These are phyloP conservation scores for Silurus lanzhouensis DNA, from an alignment of 2,797 vertebrate species.

Conservation along the genomic window DNA sequence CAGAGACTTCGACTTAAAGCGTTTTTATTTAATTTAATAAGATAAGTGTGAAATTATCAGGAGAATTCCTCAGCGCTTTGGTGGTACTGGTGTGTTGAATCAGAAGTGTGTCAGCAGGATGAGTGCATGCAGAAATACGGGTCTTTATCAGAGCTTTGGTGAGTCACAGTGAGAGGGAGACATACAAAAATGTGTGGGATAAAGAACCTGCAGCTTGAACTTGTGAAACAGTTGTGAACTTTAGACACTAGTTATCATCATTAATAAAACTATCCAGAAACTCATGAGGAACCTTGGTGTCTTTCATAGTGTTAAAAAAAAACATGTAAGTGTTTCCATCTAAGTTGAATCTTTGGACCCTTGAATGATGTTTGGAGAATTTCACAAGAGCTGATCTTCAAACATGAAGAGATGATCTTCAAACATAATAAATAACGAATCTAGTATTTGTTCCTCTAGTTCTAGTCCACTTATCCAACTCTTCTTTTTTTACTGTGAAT, in stretches of 20 bases:
- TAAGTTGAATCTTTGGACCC: background rate
- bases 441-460: too few species aligned
- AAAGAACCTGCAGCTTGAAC: background rate
- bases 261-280: background rate
- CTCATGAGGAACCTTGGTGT: background rate
- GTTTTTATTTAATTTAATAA: too few species aligned
- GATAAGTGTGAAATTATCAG: background rate
- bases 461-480: too few species aligned
- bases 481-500: too few species aligned
- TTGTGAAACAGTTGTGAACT: background rate
- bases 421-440: too few species aligned
- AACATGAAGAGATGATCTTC: background rate
- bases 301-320: background rate
- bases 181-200: too few species aligned
- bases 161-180: background rate
- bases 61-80: too few species aligned
- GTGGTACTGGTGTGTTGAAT: background rate
- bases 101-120: background rate
- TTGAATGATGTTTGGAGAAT: background rate
- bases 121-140: background rate
- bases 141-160: background rate
- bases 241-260: background rate
- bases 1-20: background rate
- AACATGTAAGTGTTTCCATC: background rate
- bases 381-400: background rate